phyloP scores from a whole-genome alignment of 2,888 invertebrate species.

The Mactromeris polynyma region DNA sequence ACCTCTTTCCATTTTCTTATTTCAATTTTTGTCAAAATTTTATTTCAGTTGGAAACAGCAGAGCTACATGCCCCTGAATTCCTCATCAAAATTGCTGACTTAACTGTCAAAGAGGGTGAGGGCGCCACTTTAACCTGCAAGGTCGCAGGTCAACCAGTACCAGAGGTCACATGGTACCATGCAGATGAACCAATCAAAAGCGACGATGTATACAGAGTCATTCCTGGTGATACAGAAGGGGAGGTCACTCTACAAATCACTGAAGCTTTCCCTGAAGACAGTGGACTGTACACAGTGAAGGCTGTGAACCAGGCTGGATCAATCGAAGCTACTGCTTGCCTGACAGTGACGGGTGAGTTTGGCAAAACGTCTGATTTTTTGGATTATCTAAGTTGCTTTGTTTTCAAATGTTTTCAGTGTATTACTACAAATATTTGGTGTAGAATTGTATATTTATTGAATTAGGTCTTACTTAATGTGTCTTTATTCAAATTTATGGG shows the following conservation, averaged over 20 bases:
- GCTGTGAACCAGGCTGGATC: conserved; percentile 92
- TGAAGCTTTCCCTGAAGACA: conserved; percentile 90
- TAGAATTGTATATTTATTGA: no score
- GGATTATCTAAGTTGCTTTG: no score
- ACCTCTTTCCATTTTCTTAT: background rate
- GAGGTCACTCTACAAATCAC: conserved; percentile 90
- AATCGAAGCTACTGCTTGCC: conserved; percentile 92
- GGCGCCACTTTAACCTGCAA: conserved; percentile 83
- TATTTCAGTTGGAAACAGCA: conserved; percentile 67
- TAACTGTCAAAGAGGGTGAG: conserved; percentile 83
- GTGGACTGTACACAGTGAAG: conserved; percentile 93
- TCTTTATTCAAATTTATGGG: no score
- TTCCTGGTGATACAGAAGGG: conserved; percentile 83
- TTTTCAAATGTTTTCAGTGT: no score
- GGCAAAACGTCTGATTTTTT: background rate
- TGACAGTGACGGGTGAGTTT: conserved; percentile 89
- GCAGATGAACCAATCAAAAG: conserved; percentile 90
- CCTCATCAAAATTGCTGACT: conserved; percentile 77
- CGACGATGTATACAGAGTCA: conserved; percentile 90
- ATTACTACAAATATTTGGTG: no score
- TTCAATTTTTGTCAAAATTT: background rate
- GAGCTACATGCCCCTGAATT: conserved; percentile 78
- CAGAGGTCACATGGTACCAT: conserved; percentile 93
- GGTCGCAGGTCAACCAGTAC: conserved; percentile 86
- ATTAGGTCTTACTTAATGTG: no score